Base-by-base conservation (phyloP, 2,888 invertebrate species). In the Phymatocera aterrima region DNA sequence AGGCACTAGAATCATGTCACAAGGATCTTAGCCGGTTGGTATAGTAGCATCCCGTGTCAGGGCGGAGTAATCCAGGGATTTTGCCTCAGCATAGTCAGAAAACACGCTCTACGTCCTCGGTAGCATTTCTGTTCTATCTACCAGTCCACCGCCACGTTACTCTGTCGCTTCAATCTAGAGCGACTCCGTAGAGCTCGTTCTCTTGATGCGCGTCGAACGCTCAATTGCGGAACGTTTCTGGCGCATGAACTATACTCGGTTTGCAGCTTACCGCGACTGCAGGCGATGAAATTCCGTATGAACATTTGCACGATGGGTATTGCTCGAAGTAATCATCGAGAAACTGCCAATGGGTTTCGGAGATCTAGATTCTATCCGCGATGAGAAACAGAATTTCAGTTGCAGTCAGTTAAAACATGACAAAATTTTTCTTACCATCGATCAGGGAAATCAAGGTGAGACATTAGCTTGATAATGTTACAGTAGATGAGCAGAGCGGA, bases 61-160 rank as follows among this genome's bases (percentile, higher is more conserved):
- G 78, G 77, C 75, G 77, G 74, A 78, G 81, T 84, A 83, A 84
- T 83, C 83, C 82, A 79, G 54, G 82, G 84, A 84, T 83, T 82
- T 83, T 82, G 82, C 79, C 75, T 77, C 78, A 75, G 82, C 81
- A 83, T 83, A 82, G 83, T 83, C 83, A 80, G 81, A 77, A 80
- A 81, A 83, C 83, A 84, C 79, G 79, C 78, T 75, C 61, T 2
- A 79, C 21, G 46, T 74, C 72, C 72, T 61, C 61, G 78, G 78
- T 79, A 81, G 83, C 81, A 83, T 84, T 81, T 82, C 34, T 28
- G 12, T n/a, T n/a, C n/a, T n/a, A n/a, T n/a, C n/a, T 24, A 28
- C 61, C 21, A 31, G 72, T 40, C 54, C 48, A 24, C 31, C 72
- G 24, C n/a, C 21, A 37, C n/a, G n/a, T 68, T 68, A 5, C 24